Conservation (phyloP, 2,888 invertebrate genomes). For the Eulithis prunata region DNA sequence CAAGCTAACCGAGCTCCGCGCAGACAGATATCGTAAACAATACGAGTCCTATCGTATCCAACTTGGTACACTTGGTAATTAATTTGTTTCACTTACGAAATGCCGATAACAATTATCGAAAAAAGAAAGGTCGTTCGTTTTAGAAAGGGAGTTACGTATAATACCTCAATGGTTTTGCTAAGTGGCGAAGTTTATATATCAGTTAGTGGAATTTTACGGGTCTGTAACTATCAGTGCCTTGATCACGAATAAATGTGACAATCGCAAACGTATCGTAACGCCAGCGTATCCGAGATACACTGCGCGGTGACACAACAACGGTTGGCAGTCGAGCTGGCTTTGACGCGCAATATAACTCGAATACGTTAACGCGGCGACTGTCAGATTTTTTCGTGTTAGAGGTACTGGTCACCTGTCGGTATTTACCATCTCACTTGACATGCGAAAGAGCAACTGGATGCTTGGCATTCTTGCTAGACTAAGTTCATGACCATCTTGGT, state of each 20-base stretch:
- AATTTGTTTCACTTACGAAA: slow-evolving; percentile 26
- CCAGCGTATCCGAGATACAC: too few relatives aligned
- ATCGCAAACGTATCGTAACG: too few relatives aligned
- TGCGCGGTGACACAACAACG: too few relatives aligned
- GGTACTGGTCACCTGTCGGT: not conserved
- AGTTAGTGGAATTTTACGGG: not conserved
- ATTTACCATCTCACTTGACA: not conserved
- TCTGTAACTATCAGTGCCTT: too few relatives aligned
- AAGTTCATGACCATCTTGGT: not conserved
- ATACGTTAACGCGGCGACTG: too few relatives aligned
- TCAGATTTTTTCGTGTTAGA: too few relatives aligned
- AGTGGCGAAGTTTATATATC: slow-evolving; percentile 4
- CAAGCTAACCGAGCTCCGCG: slow-evolving; percentile 17
- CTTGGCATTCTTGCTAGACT: not conserved
- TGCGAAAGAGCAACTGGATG: not conserved
- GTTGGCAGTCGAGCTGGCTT: too few relatives aligned
- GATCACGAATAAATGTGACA: too few relatives aligned
- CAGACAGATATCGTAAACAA: slow-evolving; percentile 25
- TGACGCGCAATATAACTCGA: too few relatives aligned
- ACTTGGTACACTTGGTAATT: slow-evolving; percentile 20
- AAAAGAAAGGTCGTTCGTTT: slow-evolving; percentile 38
- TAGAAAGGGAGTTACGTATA: slow-evolving; percentile 7
- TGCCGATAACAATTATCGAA: slow-evolving; percentile 13
- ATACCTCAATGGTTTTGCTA: slow-evolving; percentile 4
- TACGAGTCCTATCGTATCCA: slow-evolving; percentile 13